Percentiles rank a stretch among this genome's conserved stretches.
Conservation (phyloP, 2,888 invertebrate species). For the Euclidia mi region DNA sequence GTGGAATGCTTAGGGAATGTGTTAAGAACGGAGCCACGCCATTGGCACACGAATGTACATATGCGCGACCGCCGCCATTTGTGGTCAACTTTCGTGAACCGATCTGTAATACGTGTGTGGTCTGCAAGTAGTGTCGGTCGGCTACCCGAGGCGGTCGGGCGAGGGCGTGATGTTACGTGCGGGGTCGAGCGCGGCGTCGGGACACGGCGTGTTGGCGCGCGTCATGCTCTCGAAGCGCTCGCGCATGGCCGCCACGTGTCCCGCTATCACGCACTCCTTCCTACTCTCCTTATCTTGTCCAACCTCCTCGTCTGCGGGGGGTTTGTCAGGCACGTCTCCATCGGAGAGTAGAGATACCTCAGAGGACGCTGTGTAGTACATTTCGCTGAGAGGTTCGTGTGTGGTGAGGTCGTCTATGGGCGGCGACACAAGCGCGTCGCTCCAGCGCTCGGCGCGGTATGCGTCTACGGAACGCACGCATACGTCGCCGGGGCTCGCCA, state of each 20-base stretch:
- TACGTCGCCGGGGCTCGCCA: slow-evolving; percentile 68
- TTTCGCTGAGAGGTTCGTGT: slow-evolving; percentile 75
- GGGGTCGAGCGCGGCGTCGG: too few species aligned
- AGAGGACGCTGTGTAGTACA: slow-evolving; percentile 84
- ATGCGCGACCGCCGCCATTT: too few species aligned
- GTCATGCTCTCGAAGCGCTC: slow-evolving; percentile 88
- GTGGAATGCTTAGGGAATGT: too few species aligned
- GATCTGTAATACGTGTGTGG: not conserved
- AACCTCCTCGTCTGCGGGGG: slow-evolving; percentile 32
- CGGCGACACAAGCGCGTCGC: slow-evolving; percentile 68
- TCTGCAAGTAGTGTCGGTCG: slow-evolving; percentile 6
- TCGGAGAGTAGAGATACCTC: slow-evolving; percentile 81
- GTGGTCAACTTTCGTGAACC: too few species aligned
- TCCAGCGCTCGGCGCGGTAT: slow-evolving; percentile 63
- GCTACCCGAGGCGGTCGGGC: slow-evolving; percentile 73
- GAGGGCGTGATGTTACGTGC: slow-evolving; percentile 55
- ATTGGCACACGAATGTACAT: too few species aligned
- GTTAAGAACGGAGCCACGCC: too few species aligned
- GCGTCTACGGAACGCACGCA: slow-evolving; percentile 63
- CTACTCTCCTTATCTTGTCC: slow-evolving; percentile 54
- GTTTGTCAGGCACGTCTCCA: slow-evolving; percentile 65
- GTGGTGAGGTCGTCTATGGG: slow-evolving; percentile 58
- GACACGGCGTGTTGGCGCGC: slow-evolving; percentile 81
- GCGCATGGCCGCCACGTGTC: slow-evolving; percentile 88
- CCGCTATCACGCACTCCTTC: slow-evolving; percentile 77